Conservation (phyloP, 92 coral and sea anemone genomes). For the Diadumene lineata region DNA sequence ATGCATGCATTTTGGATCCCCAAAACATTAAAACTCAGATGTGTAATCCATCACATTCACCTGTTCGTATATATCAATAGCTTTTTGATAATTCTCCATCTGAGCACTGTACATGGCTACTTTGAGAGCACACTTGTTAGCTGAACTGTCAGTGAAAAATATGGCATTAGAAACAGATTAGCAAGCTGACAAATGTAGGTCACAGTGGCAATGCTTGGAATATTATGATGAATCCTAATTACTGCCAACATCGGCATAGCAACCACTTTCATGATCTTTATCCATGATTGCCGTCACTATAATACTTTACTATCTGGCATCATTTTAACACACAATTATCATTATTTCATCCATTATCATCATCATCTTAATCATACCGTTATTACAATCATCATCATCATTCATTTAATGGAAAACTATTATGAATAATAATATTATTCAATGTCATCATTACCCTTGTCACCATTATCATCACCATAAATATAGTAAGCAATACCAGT, state of each 20-base stretch:
- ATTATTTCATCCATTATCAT: background rate
- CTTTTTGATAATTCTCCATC: constrained; percentile 87
- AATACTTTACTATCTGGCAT: too few species aligned
- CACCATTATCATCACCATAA: background rate
- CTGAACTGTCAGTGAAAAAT: constrained; percentile 63
- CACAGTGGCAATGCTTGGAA: too few species aligned
- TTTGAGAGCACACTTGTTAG: constrained; percentile 90
- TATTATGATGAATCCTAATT: too few species aligned
- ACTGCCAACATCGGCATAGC: too few species aligned
- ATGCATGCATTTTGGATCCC: background rate
- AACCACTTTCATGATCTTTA: too few species aligned
- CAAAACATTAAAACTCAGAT: background rate
- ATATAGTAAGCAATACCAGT: background rate
- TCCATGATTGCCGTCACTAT: too few species aligned
- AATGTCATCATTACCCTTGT: background rate
- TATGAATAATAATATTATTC: too few species aligned
- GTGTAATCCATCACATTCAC: constrained; percentile 21
- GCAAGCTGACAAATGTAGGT: too few species aligned
- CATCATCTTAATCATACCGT: background rate
- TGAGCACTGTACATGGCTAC: constrained; percentile 97
- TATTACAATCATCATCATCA: background rate
- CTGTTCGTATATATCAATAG: constrained; percentile 94
- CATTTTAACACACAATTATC: too few species aligned
- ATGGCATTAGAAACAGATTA: background rate
- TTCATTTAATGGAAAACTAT: too few species aligned